These are phyloP conservation scores for Pyrocephalus nanus DNA, from an alignment of 2,797 vertebrate species.

Conservation along the genomic window DNA sequence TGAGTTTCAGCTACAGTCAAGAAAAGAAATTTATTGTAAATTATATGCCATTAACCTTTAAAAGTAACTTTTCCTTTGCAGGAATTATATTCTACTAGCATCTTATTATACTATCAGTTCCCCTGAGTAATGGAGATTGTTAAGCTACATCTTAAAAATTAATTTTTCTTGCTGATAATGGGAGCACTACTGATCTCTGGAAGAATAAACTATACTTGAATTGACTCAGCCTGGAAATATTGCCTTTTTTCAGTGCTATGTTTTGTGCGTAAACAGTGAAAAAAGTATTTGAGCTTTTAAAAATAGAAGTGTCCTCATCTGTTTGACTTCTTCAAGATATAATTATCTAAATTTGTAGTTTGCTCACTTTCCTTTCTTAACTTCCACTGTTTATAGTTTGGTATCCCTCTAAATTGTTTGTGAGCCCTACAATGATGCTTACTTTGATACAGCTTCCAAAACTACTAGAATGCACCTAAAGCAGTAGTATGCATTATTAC, in stretches of 20 bases:
- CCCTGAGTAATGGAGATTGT: neutral
- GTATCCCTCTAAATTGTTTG: neutral
- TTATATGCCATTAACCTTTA: neutral
- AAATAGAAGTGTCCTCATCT: neutral
- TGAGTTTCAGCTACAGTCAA: neutral
- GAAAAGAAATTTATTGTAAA: neutral
- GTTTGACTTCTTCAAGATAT: neutral
- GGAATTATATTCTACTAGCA: neutral
- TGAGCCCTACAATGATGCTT: neutral
- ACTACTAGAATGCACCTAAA: neutral
- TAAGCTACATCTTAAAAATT: slow-evolving; percentile 8
- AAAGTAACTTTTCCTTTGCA: slow-evolving; percentile 27
- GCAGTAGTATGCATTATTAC: neutral
- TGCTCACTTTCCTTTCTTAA: neutral
- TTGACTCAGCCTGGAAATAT: neutral
- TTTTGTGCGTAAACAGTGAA: neutral
- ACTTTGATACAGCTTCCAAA: neutral
- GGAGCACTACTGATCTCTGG: neutral
- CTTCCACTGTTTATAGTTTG: neutral
- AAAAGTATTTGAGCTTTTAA: neutral
- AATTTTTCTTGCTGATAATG: neutral
- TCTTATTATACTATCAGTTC: neutral
- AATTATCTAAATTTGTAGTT: neutral
- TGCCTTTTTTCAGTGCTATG: neutral
- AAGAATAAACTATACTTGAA: neutral